Evolutionary conservation across 2,113 vertebrate genomes (phyloP), one percentile per base, ranked within the genome.

Genomic region (Scopus umbretta): DNA sequence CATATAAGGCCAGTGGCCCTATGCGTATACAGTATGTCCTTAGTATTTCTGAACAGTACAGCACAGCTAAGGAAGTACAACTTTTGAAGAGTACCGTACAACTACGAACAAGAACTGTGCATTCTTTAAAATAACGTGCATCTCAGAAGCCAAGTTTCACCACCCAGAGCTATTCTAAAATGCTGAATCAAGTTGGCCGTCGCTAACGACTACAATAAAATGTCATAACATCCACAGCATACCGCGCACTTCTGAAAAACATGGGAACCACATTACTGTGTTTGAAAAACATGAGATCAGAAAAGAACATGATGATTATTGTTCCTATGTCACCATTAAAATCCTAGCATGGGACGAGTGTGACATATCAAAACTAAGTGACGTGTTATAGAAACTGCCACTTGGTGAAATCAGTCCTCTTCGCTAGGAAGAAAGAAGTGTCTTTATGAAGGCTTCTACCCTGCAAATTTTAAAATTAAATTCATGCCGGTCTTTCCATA

Each of bases 51-150:
- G 27, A 34, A 13, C 32, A 38, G 42, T 16, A 9, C 36, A 29
- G 66, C 27, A 25, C 34, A 34, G 32, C 10, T 32, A 32, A 63
- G 42, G 10, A 36, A 55, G 34, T 5, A 16, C 30, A 78, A 18
- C 25, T 56, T 56, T 7, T 36, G 29, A 58, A 32, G 42, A 32
- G 36, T 7, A 47, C 13, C 2, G 1, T 19, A 18, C 27, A 45
- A 26, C 36, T 36, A 29, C 1, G 1, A 56, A 40, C 32, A 63
- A 15, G 25, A 10, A 32, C 14, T 0, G 1, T 6, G 16, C 17
- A 5, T 17, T 26, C 58, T 71, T n/a, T 40, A 26, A 52, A 65
- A 59, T 30, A 2, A 22, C 30, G 22, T 7, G 7, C 16, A 38
- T 12, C 74, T 38, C 40, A 42, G 40, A 42, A 61, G 52, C 34